phyloP scores from a whole-genome alignment of 1,140 invertebrate species.

The Lasioglossum albipes region DNA sequence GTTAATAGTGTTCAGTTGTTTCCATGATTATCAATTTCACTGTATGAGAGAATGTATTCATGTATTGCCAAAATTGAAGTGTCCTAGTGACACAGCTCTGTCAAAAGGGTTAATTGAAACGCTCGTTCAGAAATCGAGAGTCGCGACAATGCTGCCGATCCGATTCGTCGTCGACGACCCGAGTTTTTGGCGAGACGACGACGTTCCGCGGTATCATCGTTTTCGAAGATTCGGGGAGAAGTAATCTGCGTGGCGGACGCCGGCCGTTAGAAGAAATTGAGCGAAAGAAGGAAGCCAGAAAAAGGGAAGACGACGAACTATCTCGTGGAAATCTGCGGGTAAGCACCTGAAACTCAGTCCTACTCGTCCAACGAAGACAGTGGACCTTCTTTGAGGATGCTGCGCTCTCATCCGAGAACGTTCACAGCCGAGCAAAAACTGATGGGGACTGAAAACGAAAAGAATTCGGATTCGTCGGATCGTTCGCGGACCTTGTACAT shows the following conservation, averaged over 20 bases:
- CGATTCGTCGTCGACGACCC: neutral
- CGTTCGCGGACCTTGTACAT: neutral
- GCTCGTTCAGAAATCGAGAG: neutral
- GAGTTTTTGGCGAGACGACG: neutral
- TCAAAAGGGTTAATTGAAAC: too few species aligned
- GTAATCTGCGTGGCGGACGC: neutral
- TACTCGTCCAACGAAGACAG: conserved; percentile 17
- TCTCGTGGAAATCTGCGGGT: conserved; percentile 31
- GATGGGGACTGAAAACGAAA: too few species aligned
- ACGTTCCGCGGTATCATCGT: neutral
- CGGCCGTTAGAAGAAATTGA: conserved; percentile 38
- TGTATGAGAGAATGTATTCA: too few species aligned
- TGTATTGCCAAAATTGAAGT: too few species aligned
- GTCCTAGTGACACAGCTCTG: too few species aligned
- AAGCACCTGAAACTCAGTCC: conserved; percentile 16
- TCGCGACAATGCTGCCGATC: too few species aligned
- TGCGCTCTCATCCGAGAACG: neutral
- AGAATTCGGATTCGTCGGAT: neutral
- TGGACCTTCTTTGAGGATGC: neutral
- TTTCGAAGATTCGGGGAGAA: conserved; percentile 24
- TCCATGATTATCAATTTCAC: too few species aligned
- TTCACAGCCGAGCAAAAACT: too few species aligned
- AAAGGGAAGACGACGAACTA: conserved; percentile 4
- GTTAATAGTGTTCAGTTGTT: too few species aligned
- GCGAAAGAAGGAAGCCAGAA: conserved; percentile 24